Base-by-base conservation (phyloP, 2,888 invertebrate species). In the Eustalomyia histrio region DNA sequence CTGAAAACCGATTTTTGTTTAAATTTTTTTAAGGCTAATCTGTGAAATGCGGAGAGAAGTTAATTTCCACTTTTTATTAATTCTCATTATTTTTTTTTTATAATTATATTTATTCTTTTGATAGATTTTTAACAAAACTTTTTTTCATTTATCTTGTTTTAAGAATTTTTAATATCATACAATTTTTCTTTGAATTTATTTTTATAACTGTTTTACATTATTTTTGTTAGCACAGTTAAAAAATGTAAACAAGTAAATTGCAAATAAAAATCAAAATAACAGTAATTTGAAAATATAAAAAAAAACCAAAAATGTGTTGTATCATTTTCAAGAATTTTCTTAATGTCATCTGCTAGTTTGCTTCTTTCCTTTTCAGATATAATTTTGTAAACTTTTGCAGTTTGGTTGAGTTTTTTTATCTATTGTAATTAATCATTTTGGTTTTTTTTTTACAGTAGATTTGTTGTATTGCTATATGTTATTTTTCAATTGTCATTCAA, bases 351-450 rank as follows among this genome's bases (percentile, higher is more conserved):
- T 47, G 35, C 35, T 53, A n/a, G 53, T 53, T 53, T 2, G 29
- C 52, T 35, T 58, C 10, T 33, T 1, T 39, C n/a, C 53, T 18
- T 33, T 43, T 55, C 5, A 5, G 2, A 57, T 21, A 12, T 47
- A 47, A n/a, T 47, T 47, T 21, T n/a, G 9, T 55, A 24, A 55
- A 18, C 29, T n/a, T 33, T n/a, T 57, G 43, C 8, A 52, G 1
- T 10, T 29, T 18, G 14, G 12, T 33, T 24, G 29, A 14, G 33
- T 18, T 39, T 35, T 67, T 60, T 53, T 53, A 43, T 61, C 53
- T 75, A n/a, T 29, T 43, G 43, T 47, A 69, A 75, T 75, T 57
- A 76, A 39, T 63, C 76, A 69, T 18, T 60, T 67, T 60, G 21
- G 18, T 75, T 29, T 17, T 29, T n/a, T 0, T 5, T 64, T 17